A percentile compares a stretch with the other conserved stretches of the same genome.
Evolutionary conservation across 2,888 invertebrate species (phyloP).

Genomic region (Hoplodrina blanda): DNA sequence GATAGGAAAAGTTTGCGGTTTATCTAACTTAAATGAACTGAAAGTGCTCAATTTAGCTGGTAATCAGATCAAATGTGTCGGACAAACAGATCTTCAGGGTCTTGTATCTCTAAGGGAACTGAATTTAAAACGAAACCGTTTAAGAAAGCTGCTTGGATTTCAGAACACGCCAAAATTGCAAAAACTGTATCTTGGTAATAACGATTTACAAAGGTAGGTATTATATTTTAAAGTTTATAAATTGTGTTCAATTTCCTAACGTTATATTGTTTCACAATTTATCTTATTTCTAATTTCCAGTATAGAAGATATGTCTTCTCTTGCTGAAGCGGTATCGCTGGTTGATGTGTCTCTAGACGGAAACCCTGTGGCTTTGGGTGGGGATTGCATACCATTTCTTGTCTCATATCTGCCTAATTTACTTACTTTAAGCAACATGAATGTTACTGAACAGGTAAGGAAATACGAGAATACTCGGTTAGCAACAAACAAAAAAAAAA

Average conservation of each 20-base stretch:
- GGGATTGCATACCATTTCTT: slow-evolving; percentile 95
- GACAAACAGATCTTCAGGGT: slow-evolving; percentile 94
- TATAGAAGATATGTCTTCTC: slow-evolving; percentile 96
- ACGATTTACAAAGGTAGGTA: slow-evolving; percentile 91
- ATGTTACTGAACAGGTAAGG: slow-evolving; percentile 93
- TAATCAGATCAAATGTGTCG: slow-evolving; percentile 95
- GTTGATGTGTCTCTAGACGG: slow-evolving; percentile 96
- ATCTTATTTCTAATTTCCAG: slow-evolving; percentile 80
- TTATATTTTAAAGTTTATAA: not conserved
- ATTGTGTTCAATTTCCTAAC: not conserved
- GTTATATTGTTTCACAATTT: not conserved
- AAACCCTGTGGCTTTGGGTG: slow-evolving; percentile 95
- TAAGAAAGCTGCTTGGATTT: slow-evolving; percentile 95
- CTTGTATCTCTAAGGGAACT: slow-evolving; percentile 95
- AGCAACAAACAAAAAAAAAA: not conserved
- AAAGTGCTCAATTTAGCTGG: slow-evolving; percentile 98
- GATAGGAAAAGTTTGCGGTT: slow-evolving; percentile 93
- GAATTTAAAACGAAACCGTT: slow-evolving; percentile 96
- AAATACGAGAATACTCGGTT: not conserved
- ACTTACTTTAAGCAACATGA: slow-evolving; percentile 94
- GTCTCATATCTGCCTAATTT: slow-evolving; percentile 95
- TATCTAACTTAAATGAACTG: slow-evolving; percentile 93
- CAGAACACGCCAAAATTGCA: slow-evolving; percentile 94
- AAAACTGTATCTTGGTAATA: slow-evolving; percentile 95
- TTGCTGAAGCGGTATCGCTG: slow-evolving; percentile 94